A percentile compares a stretch with the other conserved stretches of the same genome.
Evolutionary conservation across 2,888 invertebrate species (phyloP).

Genomic region (Metacarcinus magister): DNA sequence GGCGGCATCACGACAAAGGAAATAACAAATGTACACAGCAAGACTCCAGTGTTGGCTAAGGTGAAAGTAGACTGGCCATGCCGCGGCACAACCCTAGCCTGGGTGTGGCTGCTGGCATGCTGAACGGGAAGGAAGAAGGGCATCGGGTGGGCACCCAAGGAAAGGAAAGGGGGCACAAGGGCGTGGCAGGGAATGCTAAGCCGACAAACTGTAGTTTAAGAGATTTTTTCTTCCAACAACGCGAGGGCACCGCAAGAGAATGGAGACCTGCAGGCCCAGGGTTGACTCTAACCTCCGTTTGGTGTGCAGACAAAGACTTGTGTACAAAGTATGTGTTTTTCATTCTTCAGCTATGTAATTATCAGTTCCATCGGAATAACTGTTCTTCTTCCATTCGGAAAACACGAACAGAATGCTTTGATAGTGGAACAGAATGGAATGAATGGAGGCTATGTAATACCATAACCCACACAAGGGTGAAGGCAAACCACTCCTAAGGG

Average conservation of each 20-base stretch:
- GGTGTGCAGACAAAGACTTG: not conserved
- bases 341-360: not conserved
- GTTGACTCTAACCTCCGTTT: not conserved
- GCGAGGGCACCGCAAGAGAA: not conserved
- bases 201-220: not conserved
- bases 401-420: not conserved
- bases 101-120: not conserved
- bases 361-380: not conserved
- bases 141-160: not conserved
- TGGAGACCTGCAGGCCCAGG: not conserved
- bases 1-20: not conserved
- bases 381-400: not conserved
- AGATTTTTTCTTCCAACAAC: not conserved
- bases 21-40: slow-evolving; percentile 36
- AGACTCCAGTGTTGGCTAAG: not conserved
- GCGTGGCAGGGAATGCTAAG: slow-evolving; percentile 21
- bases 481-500: not conserved
- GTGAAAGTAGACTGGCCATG: slow-evolving; percentile 13
- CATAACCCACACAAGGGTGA: not conserved
- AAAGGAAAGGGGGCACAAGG: not conserved
- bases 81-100: not conserved
- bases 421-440: not conserved
- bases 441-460: not conserved
- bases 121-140: not conserved
- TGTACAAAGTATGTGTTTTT: not conserved